These are phyloP conservation scores for Catocala sponsa DNA, from an alignment of 2,888 invertebrate genomes.

Conservation along the genomic window DNA sequence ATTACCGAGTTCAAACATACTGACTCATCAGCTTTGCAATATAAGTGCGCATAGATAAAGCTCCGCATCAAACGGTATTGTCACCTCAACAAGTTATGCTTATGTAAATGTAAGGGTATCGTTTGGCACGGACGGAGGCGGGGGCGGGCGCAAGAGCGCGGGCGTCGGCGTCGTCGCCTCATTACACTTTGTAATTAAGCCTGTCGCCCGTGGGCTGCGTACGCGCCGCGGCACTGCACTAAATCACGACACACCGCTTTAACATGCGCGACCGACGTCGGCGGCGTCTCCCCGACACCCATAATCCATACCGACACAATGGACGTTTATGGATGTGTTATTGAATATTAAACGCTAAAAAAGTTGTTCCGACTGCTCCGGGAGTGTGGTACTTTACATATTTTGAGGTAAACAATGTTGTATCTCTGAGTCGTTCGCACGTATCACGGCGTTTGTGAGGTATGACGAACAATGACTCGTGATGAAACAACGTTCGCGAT, in stretches of 20 bases:
- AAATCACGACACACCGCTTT: constrained; percentile 77
- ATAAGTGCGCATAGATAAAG: constrained; percentile 1
- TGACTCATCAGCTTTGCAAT: background rate
- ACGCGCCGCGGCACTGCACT: constrained; percentile 76
- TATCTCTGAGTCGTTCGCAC: constrained; percentile 50
- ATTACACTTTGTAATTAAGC: constrained; percentile 86
- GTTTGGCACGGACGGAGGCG: constrained; percentile 25
- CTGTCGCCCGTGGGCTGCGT: constrained; percentile 80
- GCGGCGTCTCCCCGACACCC: constrained; percentile 62
- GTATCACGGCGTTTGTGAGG: constrained; percentile 8
- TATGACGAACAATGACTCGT: constrained; percentile 24
- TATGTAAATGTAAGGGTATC: constrained; percentile 38
- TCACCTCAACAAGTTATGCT: constrained; percentile 44
- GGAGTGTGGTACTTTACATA: constrained; percentile 67
- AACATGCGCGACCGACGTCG: constrained; percentile 69
- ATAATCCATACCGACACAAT: constrained; percentile 73
- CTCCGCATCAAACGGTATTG: constrained; percentile 37
- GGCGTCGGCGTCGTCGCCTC: constrained; percentile 68
- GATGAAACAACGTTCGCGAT: constrained; percentile 37
- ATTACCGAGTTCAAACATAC: no score
- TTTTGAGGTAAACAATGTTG: constrained; percentile 67
- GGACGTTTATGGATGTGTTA: constrained; percentile 72
- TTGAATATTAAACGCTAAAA: constrained; percentile 77
- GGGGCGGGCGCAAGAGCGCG: constrained; percentile 59
- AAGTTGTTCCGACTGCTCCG: constrained; percentile 55